phyloP scores from a whole-genome alignment of 2,797 vertebrate species.

The Cossypha caffra region DNA sequence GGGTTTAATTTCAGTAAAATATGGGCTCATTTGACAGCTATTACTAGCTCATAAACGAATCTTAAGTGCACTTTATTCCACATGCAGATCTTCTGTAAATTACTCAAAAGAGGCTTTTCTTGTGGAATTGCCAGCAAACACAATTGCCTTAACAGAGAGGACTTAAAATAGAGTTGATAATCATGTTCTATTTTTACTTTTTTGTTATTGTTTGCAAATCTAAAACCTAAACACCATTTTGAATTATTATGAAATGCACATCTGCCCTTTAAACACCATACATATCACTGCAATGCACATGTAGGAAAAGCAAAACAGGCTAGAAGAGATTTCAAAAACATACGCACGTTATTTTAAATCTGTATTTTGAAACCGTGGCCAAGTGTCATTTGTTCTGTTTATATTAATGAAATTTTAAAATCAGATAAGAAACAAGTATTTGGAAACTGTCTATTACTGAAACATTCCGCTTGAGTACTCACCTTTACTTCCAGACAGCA shows the following conservation, averaged over 20 bases:
- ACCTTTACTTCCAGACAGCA: background rate
- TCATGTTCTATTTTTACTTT: background rate
- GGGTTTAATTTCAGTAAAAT: background rate
- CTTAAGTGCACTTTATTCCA: background rate
- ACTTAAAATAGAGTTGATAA: background rate
- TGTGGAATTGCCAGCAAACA: background rate
- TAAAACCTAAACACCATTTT: background rate
- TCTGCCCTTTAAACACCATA: background rate
- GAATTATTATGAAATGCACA: background rate
- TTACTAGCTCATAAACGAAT: background rate
- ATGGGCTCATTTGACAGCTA: background rate
- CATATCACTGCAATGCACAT: background rate
- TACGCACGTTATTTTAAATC: fast-evolving
- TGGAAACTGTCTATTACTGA: background rate
- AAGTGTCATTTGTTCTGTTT: background rate
- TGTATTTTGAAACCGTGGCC: background rate
- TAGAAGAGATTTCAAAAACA: background rate
- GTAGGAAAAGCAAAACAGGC: background rate
- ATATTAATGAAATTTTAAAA: background rate
- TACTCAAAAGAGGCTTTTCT: background rate
- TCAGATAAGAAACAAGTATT: background rate
- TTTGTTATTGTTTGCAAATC: background rate
- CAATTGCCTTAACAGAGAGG: background rate
- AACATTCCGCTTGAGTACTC: background rate
- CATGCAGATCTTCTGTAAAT: background rate